Evolutionary conservation across 1,140 invertebrate genomes (phyloP).

Genomic region (Mercenaria mercenaria): DNA sequence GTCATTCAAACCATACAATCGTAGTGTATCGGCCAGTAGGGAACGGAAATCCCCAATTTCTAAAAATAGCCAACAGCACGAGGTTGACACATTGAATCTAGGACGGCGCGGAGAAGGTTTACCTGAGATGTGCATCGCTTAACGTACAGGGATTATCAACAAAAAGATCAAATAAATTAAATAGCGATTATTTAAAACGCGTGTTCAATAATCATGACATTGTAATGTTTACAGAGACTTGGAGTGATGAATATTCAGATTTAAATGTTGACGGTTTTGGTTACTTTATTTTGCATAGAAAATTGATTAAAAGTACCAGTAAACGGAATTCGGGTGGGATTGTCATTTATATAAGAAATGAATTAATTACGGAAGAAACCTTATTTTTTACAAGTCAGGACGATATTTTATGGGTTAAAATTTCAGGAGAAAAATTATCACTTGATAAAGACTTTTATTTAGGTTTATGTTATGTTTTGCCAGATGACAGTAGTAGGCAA

Average conservation of each 20-base stretch:
- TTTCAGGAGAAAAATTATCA: neutral
- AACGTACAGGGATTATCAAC: neutral
- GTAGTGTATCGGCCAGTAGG: neutral
- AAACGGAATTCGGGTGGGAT: constrained; percentile 18
- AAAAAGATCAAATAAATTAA: neutral
- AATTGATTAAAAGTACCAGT: neutral
- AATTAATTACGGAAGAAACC: neutral
- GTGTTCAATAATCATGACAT: neutral
- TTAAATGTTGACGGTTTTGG: neutral
- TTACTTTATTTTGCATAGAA: neutral
- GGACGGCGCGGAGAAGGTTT: neutral
- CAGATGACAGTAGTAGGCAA: neutral
- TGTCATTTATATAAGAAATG: neutral
- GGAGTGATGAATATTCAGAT: neutral
- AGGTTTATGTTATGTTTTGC: neutral
- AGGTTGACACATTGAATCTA: neutral
- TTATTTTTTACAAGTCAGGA: neutral
- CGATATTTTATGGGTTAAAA: neutral
- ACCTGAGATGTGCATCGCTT: neutral
- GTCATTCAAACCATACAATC: neutral
- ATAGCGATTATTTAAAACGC: neutral
- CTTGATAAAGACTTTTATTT: neutral
- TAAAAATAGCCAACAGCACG: neutral
- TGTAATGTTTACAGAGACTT: neutral
- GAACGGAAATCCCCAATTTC: constrained; percentile 10